Conservation (phyloP, 1,140 invertebrate genomes). For the Papilio dardanus region DNA sequence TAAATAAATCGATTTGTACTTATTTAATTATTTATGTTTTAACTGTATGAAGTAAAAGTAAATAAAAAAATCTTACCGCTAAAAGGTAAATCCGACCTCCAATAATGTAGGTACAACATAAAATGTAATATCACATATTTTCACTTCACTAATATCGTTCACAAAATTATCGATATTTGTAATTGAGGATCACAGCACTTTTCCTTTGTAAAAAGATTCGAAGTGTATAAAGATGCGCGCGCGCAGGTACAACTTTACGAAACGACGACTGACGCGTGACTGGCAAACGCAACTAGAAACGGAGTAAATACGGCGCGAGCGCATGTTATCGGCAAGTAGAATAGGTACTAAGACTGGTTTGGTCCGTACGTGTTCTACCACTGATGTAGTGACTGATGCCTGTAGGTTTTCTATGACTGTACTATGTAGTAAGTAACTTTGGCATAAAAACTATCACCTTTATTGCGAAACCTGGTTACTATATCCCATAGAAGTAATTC, state of each 20-base stretch:
- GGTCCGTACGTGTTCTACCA: slow-evolving; percentile 54
- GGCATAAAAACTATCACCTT: slow-evolving; percentile 11
- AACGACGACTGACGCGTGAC: slow-evolving; percentile 65
- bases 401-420: slow-evolving; percentile 55
- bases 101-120: slow-evolving; percentile 13
- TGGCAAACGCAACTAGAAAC: slow-evolving; percentile 51
- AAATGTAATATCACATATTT: slow-evolving; percentile 56
- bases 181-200: slow-evolving; percentile 49
- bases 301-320: slow-evolving; percentile 46
- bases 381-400: slow-evolving; percentile 56
- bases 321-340: slow-evolving; percentile 52
- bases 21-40: not conserved
- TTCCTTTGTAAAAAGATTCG: slow-evolving; percentile 46
- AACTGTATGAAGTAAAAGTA: not conserved
- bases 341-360: slow-evolving; percentile 65
- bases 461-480: slow-evolving; percentile 23
- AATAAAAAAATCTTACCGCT: slow-evolving; percentile 4
- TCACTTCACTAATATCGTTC: slow-evolving; percentile 52
- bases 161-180: slow-evolving; percentile 45
- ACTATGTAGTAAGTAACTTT: slow-evolving; percentile 7
- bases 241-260: slow-evolving; percentile 53
- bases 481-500: not conserved
- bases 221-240: slow-evolving; percentile 57
- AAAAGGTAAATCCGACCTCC: slow-evolving; percentile 15
- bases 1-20: no score